Evolutionary conservation across 2,113 vertebrate species (phyloP).

Genomic region (Pantherophis guttatus): DNA sequence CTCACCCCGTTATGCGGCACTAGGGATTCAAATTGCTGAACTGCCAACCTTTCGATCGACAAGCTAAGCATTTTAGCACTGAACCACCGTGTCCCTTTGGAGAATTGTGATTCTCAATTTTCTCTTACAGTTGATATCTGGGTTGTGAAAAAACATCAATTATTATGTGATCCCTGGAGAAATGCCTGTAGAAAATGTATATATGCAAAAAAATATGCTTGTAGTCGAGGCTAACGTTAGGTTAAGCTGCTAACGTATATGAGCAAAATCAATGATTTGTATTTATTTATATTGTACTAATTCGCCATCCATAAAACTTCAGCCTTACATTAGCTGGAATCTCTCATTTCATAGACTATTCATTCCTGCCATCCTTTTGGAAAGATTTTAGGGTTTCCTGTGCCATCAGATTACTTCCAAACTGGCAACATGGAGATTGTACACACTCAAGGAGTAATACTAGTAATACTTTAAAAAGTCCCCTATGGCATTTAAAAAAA

Average conservation of each 20-base stretch:
- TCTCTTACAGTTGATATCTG: neutral
- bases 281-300: conserved; percentile 9
- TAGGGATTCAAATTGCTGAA: too few species aligned
- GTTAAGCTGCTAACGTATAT: conserved; percentile 27
- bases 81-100: too few species aligned
- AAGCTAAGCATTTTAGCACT: too few species aligned
- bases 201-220: conserved; percentile 13
- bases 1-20: too few species aligned
- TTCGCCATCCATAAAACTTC: conserved; percentile 50
- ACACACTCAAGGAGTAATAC: neutral
- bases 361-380: conserved; percentile 17
- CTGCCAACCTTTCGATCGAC: too few species aligned
- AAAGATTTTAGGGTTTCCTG: conserved; percentile 35
- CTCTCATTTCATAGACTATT: conserved; percentile 30
- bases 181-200: neutral
- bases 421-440: neutral
- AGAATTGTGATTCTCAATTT: neutral
- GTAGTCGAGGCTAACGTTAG: conserved; percentile 4
- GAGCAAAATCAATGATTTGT: neutral
- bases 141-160: neutral
- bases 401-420: neutral
- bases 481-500: neutral
- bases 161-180: neutral
- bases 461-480: neutral
- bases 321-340: conserved; percentile 37